Conservation (phyloP, 2,888 invertebrate genomes). For the Chloroclystis v-ata region DNA sequence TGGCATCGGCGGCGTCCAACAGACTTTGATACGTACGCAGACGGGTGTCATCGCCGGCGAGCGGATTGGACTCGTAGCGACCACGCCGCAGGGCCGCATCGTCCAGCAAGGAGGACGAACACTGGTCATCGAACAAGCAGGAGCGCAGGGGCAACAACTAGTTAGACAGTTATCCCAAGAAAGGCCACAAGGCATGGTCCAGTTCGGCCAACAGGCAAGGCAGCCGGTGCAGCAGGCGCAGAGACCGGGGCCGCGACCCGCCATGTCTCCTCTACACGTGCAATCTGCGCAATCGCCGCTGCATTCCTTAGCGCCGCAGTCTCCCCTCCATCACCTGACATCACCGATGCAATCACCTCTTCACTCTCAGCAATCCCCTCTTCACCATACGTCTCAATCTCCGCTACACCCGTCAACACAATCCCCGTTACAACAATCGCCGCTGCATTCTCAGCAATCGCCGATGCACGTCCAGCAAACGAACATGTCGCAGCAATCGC, state of each 20-base stretch:
- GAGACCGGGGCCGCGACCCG: slow-evolving; percentile 49
- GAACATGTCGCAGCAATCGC: slow-evolving; percentile 58
- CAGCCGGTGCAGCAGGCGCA: slow-evolving; percentile 17
- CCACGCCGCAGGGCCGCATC: slow-evolving; percentile 36
- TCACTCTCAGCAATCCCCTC: slow-evolving; percentile 53
- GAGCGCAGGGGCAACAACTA: slow-evolving; percentile 54
- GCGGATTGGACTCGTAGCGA: slow-evolving; percentile 63
- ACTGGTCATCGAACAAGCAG: slow-evolving; percentile 65
- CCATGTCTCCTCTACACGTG: slow-evolving; percentile 55
- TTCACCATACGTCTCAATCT: slow-evolving; percentile 43
- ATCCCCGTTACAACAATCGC: slow-evolving; percentile 54
- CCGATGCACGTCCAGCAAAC: slow-evolving; percentile 67
- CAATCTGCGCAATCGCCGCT: slow-evolving; percentile 57
- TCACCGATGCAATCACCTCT: slow-evolving; percentile 55
- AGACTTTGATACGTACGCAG: slow-evolving; percentile 63
- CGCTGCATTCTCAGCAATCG: slow-evolving; percentile 54
- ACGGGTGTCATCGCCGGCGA: slow-evolving; percentile 59
- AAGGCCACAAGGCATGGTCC: slow-evolving; percentile 49
- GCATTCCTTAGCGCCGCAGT: slow-evolving; percentile 33
- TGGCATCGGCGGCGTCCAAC: slow-evolving; percentile 56
- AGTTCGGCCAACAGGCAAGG: slow-evolving; percentile 54
- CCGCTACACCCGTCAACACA: slow-evolving; percentile 47
- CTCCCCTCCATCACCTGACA: slow-evolving; percentile 37
- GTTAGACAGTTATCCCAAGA: slow-evolving; percentile 52
- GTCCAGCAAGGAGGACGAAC: slow-evolving; percentile 55